Evolutionary conservation across 2,888 invertebrate species (phyloP), one percentile per base, ranked within the genome.

Genomic region (Rhamphomyia laevipes): DNA sequence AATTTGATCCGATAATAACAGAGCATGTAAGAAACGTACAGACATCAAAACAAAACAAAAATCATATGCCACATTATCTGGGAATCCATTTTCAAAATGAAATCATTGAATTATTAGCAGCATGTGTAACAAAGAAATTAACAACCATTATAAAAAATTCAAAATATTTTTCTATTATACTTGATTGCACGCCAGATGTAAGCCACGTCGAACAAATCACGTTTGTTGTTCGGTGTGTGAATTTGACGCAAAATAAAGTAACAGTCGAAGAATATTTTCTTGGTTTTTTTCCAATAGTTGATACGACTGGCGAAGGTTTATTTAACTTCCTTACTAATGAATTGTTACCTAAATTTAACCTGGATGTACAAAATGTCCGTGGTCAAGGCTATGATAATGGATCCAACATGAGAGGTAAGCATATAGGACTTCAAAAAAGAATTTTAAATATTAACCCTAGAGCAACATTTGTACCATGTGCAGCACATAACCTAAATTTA

Each of bases 121-220:
- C 31, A 31, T 10, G 3, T 31, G 31, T 31, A 31, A 31, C 31
- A 31, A 31, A 31, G 13, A 31, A 31, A 31, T 12, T 31, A 31
- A 31, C 31, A 31, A 31, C 31, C 13, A 31, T 31, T 31, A 31
- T 31, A 31, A 40, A 40, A 40, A 40, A n/a, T 43, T 18, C 44
- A 15, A 31, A 44, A 44, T 44, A 44, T 33, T 44, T 44, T 44
- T 44, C 44, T 18, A 44, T 44, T 18, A 43, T 43, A 21, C 43
- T 43, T 18, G 30, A 44, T 17, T 44, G 44, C 9, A 44, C 44
- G 12, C 31, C 44, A 15, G 44, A 44, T 16, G 10, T 31, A 15
- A 44, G 44, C 15, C 44, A 35, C 33, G 18, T n/a, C 13, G 45
- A 45, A 45, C 45, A 45, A 21, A 45, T 45, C 27, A 45, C 45